These are phyloP conservation scores for Hydropotes inermis DNA, from an alignment of 2,113 vertebrate species.

Conservation along the genomic window DNA sequence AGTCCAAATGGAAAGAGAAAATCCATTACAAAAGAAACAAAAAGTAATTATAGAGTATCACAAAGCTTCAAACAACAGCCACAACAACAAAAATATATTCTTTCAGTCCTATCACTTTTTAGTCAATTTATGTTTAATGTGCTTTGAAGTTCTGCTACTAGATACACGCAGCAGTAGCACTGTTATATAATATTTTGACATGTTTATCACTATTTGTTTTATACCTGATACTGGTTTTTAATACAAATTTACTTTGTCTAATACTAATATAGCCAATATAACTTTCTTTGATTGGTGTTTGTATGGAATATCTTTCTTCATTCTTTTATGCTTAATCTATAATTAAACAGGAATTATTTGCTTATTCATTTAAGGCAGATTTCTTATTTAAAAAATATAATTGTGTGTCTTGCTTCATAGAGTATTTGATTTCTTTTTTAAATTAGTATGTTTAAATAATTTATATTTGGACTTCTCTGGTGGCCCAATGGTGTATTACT, in stretches of 20 bases:
- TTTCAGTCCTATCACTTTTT: not conserved
- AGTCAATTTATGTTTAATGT: not conserved
- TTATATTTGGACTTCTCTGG: not conserved
- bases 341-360: not conserved
- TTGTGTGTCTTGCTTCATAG: not conserved
- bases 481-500: not conserved
- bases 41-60: not conserved
- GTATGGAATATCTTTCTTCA: not conserved
- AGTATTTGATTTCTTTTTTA: not conserved
- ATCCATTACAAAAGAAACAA: not conserved
- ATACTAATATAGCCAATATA: not conserved
- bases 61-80: not conserved
- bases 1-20: not conserved
- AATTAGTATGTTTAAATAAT: not conserved
- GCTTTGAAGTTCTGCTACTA: not conserved
- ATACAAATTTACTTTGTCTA: not conserved
- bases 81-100: not conserved
- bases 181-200: not conserved
- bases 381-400: not conserved
- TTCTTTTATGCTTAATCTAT: not conserved
- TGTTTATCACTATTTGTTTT: not conserved
- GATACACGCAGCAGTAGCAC: rapidly evolving
- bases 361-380: not conserved
- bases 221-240: not conserved
- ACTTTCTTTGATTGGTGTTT: not conserved